Conservation (phyloP, 2,888 invertebrate species). For the Neocrepidodera transversa region DNA sequence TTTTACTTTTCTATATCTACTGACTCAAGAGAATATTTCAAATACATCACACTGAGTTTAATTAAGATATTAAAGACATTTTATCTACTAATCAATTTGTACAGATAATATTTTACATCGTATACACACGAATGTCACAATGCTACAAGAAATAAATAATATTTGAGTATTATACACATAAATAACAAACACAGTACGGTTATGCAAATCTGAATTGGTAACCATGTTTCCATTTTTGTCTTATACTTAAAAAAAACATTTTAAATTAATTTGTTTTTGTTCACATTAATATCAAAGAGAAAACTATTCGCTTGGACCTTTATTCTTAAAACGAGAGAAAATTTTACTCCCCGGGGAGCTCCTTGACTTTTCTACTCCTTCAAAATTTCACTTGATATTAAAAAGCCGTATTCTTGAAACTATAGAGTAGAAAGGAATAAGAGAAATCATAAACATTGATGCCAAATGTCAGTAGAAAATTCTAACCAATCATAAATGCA, state of each 20-base stretch:
- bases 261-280: not conserved
- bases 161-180: constrained; percentile 23
- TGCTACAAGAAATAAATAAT: constrained; percentile 29
- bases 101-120: constrained; percentile 57
- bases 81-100: constrained; percentile 46
- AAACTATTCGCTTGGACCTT: too few species aligned
- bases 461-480: too few species aligned
- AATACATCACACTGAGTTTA: constrained; percentile 26
- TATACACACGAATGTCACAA: constrained; percentile 45
- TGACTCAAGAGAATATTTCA: constrained; percentile 16
- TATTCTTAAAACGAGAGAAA: too few species aligned
- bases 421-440: too few species aligned
- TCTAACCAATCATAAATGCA: too few species aligned
- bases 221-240: not conserved
- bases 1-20: constrained; percentile 8
- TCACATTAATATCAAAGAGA: too few species aligned
- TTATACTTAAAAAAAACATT: not conserved
- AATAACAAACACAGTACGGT: constrained; percentile 19
- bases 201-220: too few species aligned
- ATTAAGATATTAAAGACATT: constrained; percentile 8
- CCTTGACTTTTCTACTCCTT: too few species aligned
- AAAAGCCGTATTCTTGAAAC: too few species aligned
- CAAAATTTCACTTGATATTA: too few species aligned
- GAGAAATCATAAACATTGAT: too few species aligned
- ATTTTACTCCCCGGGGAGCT: too few species aligned